Evolutionary conservation across 2,888 invertebrate genomes (phyloP).

Genomic region (Eilema griseolum): DNA sequence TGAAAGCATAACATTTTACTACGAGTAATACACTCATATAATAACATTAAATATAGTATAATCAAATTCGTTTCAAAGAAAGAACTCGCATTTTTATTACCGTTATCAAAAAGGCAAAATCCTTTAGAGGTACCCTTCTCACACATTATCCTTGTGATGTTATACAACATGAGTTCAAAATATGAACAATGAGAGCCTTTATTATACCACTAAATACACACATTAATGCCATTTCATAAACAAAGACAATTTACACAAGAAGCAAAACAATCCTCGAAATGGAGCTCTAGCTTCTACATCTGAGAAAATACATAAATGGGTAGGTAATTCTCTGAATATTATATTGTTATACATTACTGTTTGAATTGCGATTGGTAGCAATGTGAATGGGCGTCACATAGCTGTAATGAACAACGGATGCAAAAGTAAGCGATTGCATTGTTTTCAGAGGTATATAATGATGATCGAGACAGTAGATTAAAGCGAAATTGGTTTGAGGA

Average conservation of each 20-base stretch:
- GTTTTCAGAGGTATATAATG: constrained; percentile 23
- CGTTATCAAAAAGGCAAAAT: not conserved
- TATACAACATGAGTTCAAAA: constrained; percentile 26
- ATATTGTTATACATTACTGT: constrained; percentile 38
- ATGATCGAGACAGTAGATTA: constrained; percentile 30
- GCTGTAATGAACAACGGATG: constrained; percentile 49
- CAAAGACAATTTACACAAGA: constrained; percentile 51
- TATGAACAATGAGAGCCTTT: constrained; percentile 40
- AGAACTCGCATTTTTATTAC: not conserved
- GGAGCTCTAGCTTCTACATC: constrained; percentile 33
- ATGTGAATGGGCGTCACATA: constrained; percentile 22
- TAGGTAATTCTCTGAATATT: constrained; percentile 15
- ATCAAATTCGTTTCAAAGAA: not conserved
- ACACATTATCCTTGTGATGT: constrained; percentile 18
- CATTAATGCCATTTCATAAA: constrained; percentile 43
- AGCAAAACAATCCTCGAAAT: constrained; percentile 48
- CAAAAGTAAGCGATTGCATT: constrained; percentile 44
- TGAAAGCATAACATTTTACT: not conserved
- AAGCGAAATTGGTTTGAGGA: constrained; percentile 66
- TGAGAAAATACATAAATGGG: constrained; percentile 25
- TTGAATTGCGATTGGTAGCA: constrained; percentile 22
- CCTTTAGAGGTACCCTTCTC: constrained; percentile 9
- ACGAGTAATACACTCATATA: constrained; percentile 3
- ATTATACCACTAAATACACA: constrained; percentile 46
- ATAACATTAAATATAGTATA: not conserved